phyloP scores from a whole-genome alignment of 2,888 invertebrate species.

The Theretra japonica region DNA sequence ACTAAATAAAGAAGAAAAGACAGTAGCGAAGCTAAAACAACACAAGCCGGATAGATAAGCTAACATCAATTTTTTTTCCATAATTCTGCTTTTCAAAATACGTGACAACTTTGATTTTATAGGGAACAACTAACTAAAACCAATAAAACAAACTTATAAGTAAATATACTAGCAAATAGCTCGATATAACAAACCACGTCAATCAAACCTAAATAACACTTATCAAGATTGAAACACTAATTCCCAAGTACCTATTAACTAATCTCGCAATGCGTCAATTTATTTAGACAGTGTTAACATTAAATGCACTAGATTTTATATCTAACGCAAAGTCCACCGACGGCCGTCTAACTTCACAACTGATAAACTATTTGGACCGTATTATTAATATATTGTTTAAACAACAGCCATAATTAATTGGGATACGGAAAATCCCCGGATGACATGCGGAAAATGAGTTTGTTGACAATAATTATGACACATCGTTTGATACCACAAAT shows the following conservation, averaged over 20 bases:
- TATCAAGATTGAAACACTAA: too few relatives aligned
- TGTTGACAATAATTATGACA: not conserved
- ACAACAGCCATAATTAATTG: not conserved
- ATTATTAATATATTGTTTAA: not conserved
- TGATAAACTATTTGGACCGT: conserved; percentile 14
- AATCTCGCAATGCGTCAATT: not conserved
- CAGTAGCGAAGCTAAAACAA: too few relatives aligned
- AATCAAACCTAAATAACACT: not conserved
- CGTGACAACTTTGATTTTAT: too few relatives aligned
- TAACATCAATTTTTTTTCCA: too few relatives aligned
- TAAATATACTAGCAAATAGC: too few relatives aligned
- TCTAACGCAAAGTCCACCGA: conserved; percentile 3
- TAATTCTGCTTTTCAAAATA: too few relatives aligned
- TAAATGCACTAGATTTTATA: conserved; percentile 16
- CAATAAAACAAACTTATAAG: too few relatives aligned
- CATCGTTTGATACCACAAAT: not conserved
- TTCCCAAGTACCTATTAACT: not conserved
- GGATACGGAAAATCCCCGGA: conserved; percentile 18
- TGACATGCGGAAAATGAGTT: not conserved
- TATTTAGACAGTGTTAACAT: conserved; percentile 6
- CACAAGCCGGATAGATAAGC: too few relatives aligned
- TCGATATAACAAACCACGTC: too few relatives aligned
- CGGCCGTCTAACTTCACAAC: not conserved
- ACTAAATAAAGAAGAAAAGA: too few relatives aligned
- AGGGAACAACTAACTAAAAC: too few relatives aligned